A percentile compares a stretch with the other conserved stretches of the same genome.
These are phyloP conservation scores for Ambastaia sidthimunki DNA, from an alignment of 2,797 vertebrate species.

Conservation along the genomic window DNA sequence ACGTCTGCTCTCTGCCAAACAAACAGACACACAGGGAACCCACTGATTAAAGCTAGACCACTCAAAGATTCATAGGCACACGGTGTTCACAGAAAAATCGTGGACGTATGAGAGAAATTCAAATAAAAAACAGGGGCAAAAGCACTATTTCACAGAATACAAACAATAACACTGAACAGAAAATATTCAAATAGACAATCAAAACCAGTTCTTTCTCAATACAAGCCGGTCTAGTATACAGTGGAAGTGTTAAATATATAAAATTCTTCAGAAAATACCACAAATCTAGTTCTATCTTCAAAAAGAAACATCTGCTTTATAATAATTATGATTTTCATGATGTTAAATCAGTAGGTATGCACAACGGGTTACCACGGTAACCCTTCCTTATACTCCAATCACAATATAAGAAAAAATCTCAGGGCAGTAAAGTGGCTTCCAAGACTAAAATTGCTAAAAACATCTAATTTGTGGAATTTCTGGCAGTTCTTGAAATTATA, in stretches of 20 bases:
- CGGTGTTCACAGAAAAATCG: background rate
- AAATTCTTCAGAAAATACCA: background rate
- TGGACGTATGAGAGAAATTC: too few relatives aligned
- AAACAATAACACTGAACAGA: background rate
- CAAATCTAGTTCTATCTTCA: conserved; percentile 5
- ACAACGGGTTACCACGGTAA: background rate
- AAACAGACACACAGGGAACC: conserved; percentile 25
- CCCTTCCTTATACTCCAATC: conserved; percentile 18
- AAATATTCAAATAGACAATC: background rate
- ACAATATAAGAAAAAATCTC: conserved; percentile 28
- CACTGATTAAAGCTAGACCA: conserved; percentile 14
- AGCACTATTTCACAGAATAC: too few relatives aligned
- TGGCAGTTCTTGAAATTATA: conserved; percentile 36
- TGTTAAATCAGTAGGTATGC: background rate
- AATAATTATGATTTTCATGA: conserved; percentile 8
- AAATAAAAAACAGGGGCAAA: too few relatives aligned
- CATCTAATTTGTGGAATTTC: conserved; percentile 15
- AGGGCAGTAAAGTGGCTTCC: conserved; percentile 31
- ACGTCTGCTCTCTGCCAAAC: conserved; percentile 89
- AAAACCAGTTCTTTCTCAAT: background rate
- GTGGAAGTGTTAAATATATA: too few relatives aligned
- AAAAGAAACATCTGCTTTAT: conserved; percentile 21
- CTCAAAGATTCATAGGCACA: background rate
- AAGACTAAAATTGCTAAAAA: conserved; percentile 43
- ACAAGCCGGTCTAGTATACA: too few relatives aligned